phyloP scores from a whole-genome alignment of 2,797 vertebrate species.

The Loriculus beryllinus region DNA sequence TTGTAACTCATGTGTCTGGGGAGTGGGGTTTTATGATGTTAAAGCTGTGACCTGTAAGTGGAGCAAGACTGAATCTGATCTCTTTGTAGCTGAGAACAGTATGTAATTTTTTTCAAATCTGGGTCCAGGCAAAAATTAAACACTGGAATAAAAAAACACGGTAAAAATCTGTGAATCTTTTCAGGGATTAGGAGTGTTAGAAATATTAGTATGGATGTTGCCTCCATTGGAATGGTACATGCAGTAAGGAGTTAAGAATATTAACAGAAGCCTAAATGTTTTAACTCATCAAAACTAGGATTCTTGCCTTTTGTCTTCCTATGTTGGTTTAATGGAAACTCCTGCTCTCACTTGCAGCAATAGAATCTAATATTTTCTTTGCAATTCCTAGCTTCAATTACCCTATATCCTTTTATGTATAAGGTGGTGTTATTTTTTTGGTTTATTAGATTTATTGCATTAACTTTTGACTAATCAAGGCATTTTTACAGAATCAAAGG shows the following conservation, averaged over 20 bases:
- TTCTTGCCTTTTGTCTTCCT: background rate
- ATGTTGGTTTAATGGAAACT: background rate
- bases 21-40: background rate
- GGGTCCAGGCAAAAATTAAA: background rate
- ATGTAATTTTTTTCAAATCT: background rate
- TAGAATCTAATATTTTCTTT: background rate
- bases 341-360: background rate
- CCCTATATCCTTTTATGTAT: background rate
- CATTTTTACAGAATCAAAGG: too few relatives aligned
- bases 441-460: background rate
- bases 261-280: background rate
- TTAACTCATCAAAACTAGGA: background rate
- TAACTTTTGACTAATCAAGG: too few relatives aligned
- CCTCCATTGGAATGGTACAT: background rate
- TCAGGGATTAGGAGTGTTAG: background rate
- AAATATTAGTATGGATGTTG: background rate
- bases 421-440: background rate
- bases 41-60: background rate
- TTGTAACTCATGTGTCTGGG: background rate
- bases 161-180: background rate
- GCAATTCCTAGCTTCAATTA: background rate
- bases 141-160: background rate
- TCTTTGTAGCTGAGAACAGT: background rate
- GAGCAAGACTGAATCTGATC: background rate
- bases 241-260: background rate